A percentile compares a stretch with the other conserved stretches of the same genome.
Evolutionary conservation across 2,797 vertebrate species (phyloP).

Genomic region (Melanotaenia maccullochi): DNA sequence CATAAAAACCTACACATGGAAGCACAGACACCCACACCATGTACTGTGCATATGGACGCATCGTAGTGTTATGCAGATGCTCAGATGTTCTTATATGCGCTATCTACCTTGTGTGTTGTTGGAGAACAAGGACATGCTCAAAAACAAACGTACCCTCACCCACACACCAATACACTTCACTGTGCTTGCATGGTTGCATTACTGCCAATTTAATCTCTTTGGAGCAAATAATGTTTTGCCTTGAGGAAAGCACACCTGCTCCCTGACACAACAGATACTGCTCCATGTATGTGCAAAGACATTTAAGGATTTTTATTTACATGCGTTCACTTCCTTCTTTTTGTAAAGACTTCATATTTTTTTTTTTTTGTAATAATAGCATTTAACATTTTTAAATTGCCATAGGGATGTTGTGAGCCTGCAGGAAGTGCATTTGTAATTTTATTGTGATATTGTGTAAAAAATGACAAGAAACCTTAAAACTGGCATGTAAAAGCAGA

Average conservation of each 20-base stretch:
- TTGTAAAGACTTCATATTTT: background rate
- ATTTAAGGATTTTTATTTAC: background rate
- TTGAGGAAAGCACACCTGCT: constrained; percentile 61
- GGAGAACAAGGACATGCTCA: constrained; percentile 17
- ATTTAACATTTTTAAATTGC: background rate
- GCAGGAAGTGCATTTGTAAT: background rate
- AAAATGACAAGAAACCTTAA: background rate
- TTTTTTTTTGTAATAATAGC: background rate
- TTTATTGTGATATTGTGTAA: background rate
- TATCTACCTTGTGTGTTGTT: background rate
- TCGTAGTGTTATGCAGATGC: constrained; percentile 21
- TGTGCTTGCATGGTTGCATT: constrained; percentile 28
- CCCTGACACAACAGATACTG: constrained; percentile 10
- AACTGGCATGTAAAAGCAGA: background rate
- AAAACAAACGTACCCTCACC: constrained; percentile 13
- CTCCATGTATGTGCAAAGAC: background rate
- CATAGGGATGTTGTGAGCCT: too few relatives aligned
- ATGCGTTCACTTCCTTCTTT: background rate
- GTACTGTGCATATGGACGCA: background rate
- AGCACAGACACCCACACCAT: background rate
- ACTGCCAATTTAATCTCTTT: constrained; percentile 38
- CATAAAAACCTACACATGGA: constrained; percentile 10
- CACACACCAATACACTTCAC: constrained; percentile 14
- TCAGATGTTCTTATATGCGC: constrained; percentile 20
- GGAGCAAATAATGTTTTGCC: constrained; percentile 27